phyloP scores from a whole-genome alignment of 2,113 vertebrate genomes.

The Cyanocitta stelleri region DNA sequence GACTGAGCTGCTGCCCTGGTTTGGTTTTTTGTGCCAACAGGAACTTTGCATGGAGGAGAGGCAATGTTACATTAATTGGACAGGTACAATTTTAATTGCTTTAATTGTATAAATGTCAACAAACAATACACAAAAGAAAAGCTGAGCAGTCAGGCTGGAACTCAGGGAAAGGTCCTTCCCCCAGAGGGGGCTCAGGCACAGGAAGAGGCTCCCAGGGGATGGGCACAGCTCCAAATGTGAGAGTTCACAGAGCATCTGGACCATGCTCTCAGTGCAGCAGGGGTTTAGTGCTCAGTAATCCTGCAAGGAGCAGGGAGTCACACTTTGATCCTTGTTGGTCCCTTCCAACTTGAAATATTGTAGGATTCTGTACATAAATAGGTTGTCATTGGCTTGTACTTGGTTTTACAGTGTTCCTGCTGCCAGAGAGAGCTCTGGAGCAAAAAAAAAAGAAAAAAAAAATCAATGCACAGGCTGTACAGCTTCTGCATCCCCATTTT shows the following conservation, averaged over 20 bases:
- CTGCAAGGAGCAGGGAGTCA: background rate
- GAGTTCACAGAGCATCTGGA: background rate
- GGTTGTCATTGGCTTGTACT: constrained; percentile 1
- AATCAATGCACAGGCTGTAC: constrained; percentile 8
- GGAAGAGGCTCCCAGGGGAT: background rate
- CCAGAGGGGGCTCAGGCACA: background rate
- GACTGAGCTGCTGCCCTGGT: background rate
- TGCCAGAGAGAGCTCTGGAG: constrained; percentile 4
- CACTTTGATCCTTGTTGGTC: background rate
- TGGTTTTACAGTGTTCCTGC: constrained; percentile 16
- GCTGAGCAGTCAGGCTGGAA: background rate
- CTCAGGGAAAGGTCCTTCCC: background rate
- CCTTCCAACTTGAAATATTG: background rate
- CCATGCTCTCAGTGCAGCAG: fast-evolving
- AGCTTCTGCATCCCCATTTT: constrained; percentile 52
- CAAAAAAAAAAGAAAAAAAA: background rate
- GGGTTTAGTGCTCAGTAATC: background rate
- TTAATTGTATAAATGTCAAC: background rate
- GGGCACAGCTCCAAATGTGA: background rate
- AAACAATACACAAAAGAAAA: background rate
- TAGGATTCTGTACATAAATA: background rate
- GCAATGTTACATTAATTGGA: fast-evolving
- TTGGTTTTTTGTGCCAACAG: background rate
- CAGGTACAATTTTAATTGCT: background rate
- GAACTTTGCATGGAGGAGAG: background rate